Percentiles rank a stretch among this genome's conserved stretches.
Evolutionary conservation across 1,140 invertebrate genomes (phyloP).

Genomic region (Ladona fulva): DNA sequence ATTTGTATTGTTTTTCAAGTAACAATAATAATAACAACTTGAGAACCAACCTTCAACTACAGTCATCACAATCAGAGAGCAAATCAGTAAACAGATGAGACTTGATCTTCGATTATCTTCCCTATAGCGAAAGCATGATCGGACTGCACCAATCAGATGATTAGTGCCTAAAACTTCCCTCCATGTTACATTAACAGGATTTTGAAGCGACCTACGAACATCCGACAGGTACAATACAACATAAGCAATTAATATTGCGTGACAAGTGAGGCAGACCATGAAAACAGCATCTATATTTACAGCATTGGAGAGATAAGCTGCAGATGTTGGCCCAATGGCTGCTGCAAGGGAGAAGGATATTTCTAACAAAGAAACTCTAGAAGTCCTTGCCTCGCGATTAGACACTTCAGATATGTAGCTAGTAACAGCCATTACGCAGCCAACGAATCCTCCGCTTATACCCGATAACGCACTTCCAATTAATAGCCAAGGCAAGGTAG

Average conservation of each 20-base stretch:
- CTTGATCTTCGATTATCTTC: constrained; percentile 28
- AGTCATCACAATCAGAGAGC: constrained; percentile 29
- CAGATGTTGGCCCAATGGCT: constrained; percentile 36
- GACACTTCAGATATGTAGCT: constrained; percentile 39
- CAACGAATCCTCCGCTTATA: constrained; percentile 37
- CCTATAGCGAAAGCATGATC: constrained; percentile 31
- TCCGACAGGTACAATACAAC: not conserved
- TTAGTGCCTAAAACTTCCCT: constrained; percentile 16
- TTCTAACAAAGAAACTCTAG: constrained; percentile 39
- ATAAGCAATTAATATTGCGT: not conserved
- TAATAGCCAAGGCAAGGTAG: constrained; percentile 32
- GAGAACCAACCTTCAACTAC: constrained; percentile 26
- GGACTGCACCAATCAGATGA: constrained; percentile 30
- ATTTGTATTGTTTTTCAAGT: too few species aligned
- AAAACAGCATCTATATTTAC: constrained; percentile 32
- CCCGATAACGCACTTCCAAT: constrained; percentile 37
- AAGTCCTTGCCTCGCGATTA: constrained; percentile 31
- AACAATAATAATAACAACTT: too few species aligned
- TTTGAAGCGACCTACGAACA: not conserved
- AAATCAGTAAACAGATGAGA: constrained; percentile 31
- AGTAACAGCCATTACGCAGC: constrained; percentile 37
- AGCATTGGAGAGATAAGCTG: constrained; percentile 34
- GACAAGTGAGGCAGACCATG: constrained; percentile 14
- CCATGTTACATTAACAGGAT: not conserved
- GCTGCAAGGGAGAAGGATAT: constrained; percentile 40